These are phyloP conservation scores for Vanessa cardui DNA, from an alignment of 2,888 invertebrate species.

Conservation along the genomic window DNA sequence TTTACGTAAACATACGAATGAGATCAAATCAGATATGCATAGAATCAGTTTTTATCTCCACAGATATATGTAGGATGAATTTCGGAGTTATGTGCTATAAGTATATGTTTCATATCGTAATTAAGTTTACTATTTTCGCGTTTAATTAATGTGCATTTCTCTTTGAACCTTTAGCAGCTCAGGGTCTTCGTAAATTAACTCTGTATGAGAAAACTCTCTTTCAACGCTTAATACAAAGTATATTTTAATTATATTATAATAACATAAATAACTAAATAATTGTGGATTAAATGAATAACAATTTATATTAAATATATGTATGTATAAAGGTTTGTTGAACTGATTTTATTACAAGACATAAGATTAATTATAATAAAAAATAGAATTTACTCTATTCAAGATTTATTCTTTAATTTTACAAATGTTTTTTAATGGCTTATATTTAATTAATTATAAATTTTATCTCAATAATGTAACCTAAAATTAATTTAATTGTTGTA, in stretches of 20 bases:
- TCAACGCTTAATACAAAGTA: not conserved
- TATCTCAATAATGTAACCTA: no score
- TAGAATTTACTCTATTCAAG: no score
- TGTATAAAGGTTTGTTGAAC: no score
- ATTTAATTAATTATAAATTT: no score
- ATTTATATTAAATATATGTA: no score
- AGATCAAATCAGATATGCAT: slow-evolving; percentile 77
- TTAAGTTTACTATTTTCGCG: slow-evolving; percentile 20
- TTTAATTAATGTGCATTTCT: slow-evolving; percentile 13
- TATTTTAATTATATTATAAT: not conserved
- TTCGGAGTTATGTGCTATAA: slow-evolving; percentile 7
- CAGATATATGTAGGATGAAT: slow-evolving; percentile 13
- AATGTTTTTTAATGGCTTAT: no score
- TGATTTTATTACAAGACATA: no score
- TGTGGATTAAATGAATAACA: no score
- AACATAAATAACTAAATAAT: not conserved
- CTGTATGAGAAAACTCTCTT: slow-evolving; percentile 2
- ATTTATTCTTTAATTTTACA: no score
- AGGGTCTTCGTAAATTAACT: slow-evolving; percentile 8
- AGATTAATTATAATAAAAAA: no score
- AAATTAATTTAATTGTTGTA: no score
- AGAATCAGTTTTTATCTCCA: slow-evolving; percentile 58
- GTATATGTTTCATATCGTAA: slow-evolving; percentile 8
- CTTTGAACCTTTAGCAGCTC: slow-evolving; percentile 10
- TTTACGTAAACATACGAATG: slow-evolving; percentile 75